Evolutionary conservation across 2,888 invertebrate species (phyloP).

Genomic region (Trachelus iudaicus): DNA sequence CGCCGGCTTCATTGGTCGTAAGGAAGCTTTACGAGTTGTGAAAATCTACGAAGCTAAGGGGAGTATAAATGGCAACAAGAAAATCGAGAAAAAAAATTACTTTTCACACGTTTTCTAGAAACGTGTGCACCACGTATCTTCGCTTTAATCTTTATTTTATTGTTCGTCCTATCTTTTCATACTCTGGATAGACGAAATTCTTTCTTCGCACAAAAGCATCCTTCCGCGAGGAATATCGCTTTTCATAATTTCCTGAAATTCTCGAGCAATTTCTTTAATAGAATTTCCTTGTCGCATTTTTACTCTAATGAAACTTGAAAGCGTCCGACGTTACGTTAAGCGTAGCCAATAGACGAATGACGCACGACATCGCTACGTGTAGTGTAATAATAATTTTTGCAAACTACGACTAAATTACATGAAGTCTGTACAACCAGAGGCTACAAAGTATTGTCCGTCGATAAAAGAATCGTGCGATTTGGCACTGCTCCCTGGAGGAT

Average conservation of each 20-base stretch:
- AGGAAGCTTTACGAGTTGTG: too few relatives aligned
- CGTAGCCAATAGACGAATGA: background rate
- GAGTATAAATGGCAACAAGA: too few relatives aligned
- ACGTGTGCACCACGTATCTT: background rate
- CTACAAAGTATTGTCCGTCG: background rate
- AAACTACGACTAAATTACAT: background rate
- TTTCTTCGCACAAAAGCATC: background rate
- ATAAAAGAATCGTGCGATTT: background rate
- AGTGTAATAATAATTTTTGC: background rate
- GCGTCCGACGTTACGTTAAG: background rate
- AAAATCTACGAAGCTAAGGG: too few relatives aligned
- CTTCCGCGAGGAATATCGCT: background rate
- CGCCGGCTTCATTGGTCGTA: too few relatives aligned
- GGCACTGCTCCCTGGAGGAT: background rate
- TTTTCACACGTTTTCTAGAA: background rate
- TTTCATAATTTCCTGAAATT: background rate
- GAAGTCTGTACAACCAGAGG: background rate
- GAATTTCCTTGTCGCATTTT: background rate
- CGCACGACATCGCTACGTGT: background rate
- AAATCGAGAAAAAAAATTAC: too few relatives aligned
- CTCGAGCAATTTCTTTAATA: background rate
- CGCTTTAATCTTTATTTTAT: background rate
- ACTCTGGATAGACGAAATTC: background rate
- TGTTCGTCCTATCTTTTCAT: background rate
- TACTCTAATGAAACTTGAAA: background rate